A percentile compares a stretch with the other conserved stretches of the same genome.
Conservation (phyloP, 1,140 invertebrate species). For the Frieseomelitta varia region DNA sequence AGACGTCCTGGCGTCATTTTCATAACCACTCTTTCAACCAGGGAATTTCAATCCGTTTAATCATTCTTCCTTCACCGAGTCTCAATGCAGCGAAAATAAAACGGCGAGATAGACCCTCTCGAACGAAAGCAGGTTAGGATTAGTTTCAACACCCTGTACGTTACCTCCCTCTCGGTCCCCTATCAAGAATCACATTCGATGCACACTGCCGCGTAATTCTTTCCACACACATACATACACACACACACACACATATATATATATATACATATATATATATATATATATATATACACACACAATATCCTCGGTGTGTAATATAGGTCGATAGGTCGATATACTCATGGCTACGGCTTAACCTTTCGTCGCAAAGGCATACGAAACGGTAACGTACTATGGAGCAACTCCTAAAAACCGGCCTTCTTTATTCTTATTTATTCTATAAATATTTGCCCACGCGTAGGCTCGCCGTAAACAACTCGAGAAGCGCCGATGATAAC, state of each 20-base stretch:
- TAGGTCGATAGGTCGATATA: constrained; percentile 52
- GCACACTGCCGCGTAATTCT: neutral
- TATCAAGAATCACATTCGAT: constrained; percentile 5
- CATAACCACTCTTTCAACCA: neutral
- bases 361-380: constrained; percentile 2
- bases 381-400: neutral
- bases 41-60: neutral
- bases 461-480: neutral
- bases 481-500: neutral
- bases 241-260: too few species aligned
- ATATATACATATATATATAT: too few species aligned
- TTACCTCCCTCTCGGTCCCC: neutral
- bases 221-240: neutral
- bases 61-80: neutral
- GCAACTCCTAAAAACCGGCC: neutral
- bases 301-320: neutral
- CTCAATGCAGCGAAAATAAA: too few species aligned
- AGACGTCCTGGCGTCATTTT: neutral
- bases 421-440: constrained; percentile 1
- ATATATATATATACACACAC: too few species aligned
- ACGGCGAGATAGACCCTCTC: neutral
- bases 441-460: constrained; percentile 5
- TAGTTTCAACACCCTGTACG: neutral
- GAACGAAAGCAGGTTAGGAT: neutral
- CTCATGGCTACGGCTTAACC: constrained; percentile 35